These are phyloP conservation scores for Endomychus coccineus DNA, from an alignment of 2,888 invertebrate genomes.

Conservation along the genomic window DNA sequence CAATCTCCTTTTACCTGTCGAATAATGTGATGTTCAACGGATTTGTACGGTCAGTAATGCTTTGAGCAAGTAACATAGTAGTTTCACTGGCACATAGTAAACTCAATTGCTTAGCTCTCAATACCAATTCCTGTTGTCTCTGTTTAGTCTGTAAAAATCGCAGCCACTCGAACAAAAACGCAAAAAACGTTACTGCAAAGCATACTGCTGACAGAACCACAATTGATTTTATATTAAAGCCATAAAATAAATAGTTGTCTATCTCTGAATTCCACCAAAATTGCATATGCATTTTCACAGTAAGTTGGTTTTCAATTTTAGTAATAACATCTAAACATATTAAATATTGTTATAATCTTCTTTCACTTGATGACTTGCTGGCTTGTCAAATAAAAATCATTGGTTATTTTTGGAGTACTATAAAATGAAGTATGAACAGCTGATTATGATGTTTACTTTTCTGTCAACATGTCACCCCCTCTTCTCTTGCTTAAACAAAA, in stretches of 20 bases:
- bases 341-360: no score
- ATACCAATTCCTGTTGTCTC: constrained; percentile 38
- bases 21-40: constrained; percentile 33
- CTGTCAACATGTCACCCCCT: no score
- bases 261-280: constrained; percentile 61
- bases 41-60: constrained; percentile 26
- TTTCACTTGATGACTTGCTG: no score
- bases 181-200: constrained; percentile 51
- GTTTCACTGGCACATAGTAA: constrained; percentile 41
- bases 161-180: constrained; percentile 56
- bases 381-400: no score
- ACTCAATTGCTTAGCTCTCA: constrained; percentile 37
- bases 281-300: constrained; percentile 53
- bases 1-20: constrained; percentile 25
- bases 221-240: constrained; percentile 49
- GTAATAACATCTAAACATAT: no score
- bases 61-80: constrained; percentile 41
- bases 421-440: no score
- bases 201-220: constrained; percentile 54
- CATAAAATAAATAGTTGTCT: constrained; percentile 57
- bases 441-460: no score
- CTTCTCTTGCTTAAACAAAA: no score
- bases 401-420: no score
- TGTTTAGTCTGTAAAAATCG: constrained; percentile 45
- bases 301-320: no score